Percentiles rank a stretch among this genome's conserved stretches.
These are phyloP conservation scores for Chondrilla cf. caribensis DNA, from an alignment of 37 sponge, comb jelly and placozoan genomes.

Conservation along the genomic window DNA sequence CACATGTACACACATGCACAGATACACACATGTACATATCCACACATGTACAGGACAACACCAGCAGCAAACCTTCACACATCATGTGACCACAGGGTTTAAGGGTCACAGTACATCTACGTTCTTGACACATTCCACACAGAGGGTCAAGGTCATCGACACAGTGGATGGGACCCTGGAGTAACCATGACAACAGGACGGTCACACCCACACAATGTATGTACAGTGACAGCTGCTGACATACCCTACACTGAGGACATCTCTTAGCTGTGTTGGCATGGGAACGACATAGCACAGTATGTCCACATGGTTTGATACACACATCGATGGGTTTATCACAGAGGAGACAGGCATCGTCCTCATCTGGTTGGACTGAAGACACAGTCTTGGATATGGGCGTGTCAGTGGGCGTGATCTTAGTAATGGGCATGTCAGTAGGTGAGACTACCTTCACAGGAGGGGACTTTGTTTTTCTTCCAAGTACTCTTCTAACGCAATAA, in stretches of 20 bases:
- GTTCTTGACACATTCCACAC: slow-evolving; percentile 72
- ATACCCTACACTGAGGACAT: slow-evolving; percentile 78
- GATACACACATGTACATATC: too few relatives aligned
- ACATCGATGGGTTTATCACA: slow-evolving; percentile 69
- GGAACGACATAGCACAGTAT: slow-evolving; percentile 58
- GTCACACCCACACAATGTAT: not conserved
- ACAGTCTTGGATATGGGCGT: not conserved
- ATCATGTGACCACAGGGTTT: slow-evolving; percentile 76
- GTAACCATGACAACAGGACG: not conserved
- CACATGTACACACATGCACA: too few relatives aligned
- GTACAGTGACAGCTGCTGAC: not conserved
- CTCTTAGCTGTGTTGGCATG: slow-evolving; percentile 72
- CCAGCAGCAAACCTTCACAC: slow-evolving; percentile 57
- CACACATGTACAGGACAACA: slow-evolving; percentile 1
- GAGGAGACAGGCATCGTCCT: slow-evolving; percentile 40
- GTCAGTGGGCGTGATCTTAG: too few relatives aligned
- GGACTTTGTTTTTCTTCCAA: too few relatives aligned
- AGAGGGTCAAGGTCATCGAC: slow-evolving; percentile 23
- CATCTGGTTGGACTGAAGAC: not conserved
- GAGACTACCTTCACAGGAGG: too few relatives aligned
- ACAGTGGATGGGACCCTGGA: slow-evolving; percentile 39
- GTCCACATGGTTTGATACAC: slow-evolving; percentile 75
- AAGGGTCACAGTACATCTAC: slow-evolving; percentile 55
- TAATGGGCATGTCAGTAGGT: too few relatives aligned
- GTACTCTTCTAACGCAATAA: too few relatives aligned